Conservation (phyloP, 2,113 vertebrate species). For the Thomomys bottae region DNA sequence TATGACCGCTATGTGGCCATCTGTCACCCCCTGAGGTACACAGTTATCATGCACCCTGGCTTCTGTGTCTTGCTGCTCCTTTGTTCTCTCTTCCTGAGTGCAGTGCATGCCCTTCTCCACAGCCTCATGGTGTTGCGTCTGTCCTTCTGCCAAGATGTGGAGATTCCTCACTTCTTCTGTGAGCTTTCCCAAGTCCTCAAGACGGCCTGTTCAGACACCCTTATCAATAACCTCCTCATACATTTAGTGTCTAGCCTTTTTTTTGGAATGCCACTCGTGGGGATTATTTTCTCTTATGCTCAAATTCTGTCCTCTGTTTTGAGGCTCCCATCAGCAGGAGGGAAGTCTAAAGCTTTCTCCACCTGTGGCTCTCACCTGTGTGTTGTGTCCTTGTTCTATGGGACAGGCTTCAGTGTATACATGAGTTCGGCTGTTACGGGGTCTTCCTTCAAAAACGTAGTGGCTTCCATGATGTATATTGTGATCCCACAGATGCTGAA, state of each 20-base stretch:
- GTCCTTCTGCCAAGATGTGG: no score
- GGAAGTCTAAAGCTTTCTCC: slow-evolving; percentile 50
- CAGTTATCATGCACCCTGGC: no score
- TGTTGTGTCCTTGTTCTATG: slow-evolving; percentile 48
- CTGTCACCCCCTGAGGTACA: no score
- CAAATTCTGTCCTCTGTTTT: slow-evolving; percentile 24
- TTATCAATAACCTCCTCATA: background rate
- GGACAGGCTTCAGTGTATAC: slow-evolving; percentile 39
- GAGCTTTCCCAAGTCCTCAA: no score
- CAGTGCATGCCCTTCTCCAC: no score
- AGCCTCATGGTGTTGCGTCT: no score
- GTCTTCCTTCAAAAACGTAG: background rate
- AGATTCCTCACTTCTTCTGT: no score
- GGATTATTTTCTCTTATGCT: slow-evolving; percentile 48
- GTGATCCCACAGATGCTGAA: slow-evolving; percentile 18
- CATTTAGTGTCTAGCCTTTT: background rate
- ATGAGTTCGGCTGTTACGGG: background rate
- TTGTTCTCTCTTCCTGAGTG: no score
- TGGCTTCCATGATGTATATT: slow-evolving; percentile 2
- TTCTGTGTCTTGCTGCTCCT: no score
- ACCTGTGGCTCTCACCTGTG: slow-evolving; percentile 61
- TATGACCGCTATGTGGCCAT: no score
- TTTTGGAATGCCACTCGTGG: background rate
- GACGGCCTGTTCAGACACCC: no score
- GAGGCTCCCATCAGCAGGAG: slow-evolving; percentile 1